These are phyloP conservation scores for Chloropsis hardwickii DNA, from an alignment of 2,113 vertebrate genomes.

Conservation along the genomic window DNA sequence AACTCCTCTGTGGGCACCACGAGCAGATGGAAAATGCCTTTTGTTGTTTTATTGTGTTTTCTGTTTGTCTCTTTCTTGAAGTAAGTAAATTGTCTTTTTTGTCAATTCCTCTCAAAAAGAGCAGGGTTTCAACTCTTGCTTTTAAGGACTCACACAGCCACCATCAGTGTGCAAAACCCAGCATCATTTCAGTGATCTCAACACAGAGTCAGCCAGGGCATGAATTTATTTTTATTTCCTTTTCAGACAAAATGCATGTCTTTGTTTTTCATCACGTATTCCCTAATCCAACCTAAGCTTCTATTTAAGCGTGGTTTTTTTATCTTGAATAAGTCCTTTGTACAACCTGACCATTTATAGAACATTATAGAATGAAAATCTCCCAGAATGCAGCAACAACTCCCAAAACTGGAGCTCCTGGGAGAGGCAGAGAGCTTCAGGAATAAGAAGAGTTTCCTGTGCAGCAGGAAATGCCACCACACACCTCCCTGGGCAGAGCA, in stretches of 20 bases:
- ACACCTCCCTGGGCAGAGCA: constrained; percentile 1
- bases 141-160: background rate
- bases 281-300: background rate
- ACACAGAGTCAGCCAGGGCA: background rate
- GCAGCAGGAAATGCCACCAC: constrained; percentile 35
- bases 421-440: background rate
- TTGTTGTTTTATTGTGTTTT: background rate
- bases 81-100: background rate
- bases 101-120: background rate
- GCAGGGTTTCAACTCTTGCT: background rate
- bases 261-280: constrained; percentile 20
- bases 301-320: background rate
- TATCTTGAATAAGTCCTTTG: constrained; percentile 51
- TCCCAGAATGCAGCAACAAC: background rate
- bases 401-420: constrained; percentile 16
- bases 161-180: background rate
- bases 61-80: background rate
- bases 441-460: constrained; percentile 33
- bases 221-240: constrained; percentile 28
- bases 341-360: constrained; percentile 7
- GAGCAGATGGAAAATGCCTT: background rate
- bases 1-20: background rate
- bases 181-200: background rate
- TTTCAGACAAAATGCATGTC: background rate
- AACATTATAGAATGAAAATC: background rate